Evolutionary conservation across 2,797 vertebrate genomes (phyloP).

Genomic region (Leptodactylus fallax): DNA sequence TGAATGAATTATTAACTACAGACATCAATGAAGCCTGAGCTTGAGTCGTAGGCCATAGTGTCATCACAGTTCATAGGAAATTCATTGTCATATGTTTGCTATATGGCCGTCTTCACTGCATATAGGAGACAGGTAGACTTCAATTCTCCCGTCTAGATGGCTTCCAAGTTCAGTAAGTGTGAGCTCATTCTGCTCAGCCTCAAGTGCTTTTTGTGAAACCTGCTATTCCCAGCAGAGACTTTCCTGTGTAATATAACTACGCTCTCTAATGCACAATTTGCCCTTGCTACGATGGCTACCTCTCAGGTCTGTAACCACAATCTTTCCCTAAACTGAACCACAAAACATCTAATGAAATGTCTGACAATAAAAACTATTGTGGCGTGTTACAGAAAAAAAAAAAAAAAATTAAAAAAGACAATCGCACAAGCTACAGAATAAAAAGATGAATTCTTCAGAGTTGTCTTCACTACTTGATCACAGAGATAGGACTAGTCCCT

Average conservation of each 20-base stretch:
- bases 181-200: background rate
- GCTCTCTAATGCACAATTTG: background rate
- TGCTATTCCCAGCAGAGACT: conserved; percentile 15
- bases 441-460: background rate
- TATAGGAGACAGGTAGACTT: background rate
- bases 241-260: background rate
- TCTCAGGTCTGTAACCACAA: conserved; percentile 1
- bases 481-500: background rate
- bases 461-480: background rate
- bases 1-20: background rate
- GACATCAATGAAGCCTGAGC: background rate
- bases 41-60: background rate
- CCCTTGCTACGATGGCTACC: background rate
- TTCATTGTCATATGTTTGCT: background rate
- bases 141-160: background rate
- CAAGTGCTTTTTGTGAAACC: background rate
- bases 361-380: background rate
- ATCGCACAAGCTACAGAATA: background rate
- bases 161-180: background rate
- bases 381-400: background rate
- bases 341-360: conserved; percentile 4
- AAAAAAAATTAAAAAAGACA: background rate
- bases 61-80: background rate
- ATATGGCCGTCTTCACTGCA: background rate
- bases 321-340: background rate